Conservation (phyloP, 2,888 invertebrate species). For the Heteromurus nitidus region DNA sequence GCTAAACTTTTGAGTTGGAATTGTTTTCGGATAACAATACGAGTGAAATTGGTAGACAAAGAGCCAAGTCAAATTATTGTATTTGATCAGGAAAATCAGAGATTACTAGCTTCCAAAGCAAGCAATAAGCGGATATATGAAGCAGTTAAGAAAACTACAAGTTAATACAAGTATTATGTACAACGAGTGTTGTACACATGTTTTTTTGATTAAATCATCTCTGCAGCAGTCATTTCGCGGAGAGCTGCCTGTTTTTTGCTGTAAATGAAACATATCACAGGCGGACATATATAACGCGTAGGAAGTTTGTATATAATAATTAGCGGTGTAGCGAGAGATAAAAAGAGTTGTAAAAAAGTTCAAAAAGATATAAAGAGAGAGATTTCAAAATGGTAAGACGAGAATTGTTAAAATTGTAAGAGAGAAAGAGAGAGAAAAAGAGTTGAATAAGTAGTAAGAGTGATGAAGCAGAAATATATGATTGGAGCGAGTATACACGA, state of each 20-base stretch:
- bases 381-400: neutral
- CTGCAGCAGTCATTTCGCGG: constrained; percentile 4
- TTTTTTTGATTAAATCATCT: neutral
- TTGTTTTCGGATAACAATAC: too few species aligned
- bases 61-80: too few species aligned
- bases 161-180: neutral
- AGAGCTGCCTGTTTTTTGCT: neutral
- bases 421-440: constrained; percentile 26
- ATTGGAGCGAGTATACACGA: neutral
- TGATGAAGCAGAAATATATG: constrained; percentile 9
- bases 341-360: neutral
- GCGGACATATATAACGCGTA: neutral
- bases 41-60: too few species aligned
- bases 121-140: neutral
- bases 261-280: too few species aligned
- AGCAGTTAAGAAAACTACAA: neutral
- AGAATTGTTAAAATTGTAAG: constrained; percentile 13
- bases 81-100: too few species aligned
- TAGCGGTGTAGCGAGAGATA: neutral
- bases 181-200: neutral
- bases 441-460: constrained; percentile 1
- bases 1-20: too few species aligned
- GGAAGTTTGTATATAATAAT: neutral
- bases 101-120: neutral
- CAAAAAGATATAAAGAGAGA: constrained; percentile 15